Evolutionary conservation across 2,797 vertebrate genomes (phyloP), one percentile per base, ranked within the genome.

Genomic region (Chaunax sp.): DNA sequence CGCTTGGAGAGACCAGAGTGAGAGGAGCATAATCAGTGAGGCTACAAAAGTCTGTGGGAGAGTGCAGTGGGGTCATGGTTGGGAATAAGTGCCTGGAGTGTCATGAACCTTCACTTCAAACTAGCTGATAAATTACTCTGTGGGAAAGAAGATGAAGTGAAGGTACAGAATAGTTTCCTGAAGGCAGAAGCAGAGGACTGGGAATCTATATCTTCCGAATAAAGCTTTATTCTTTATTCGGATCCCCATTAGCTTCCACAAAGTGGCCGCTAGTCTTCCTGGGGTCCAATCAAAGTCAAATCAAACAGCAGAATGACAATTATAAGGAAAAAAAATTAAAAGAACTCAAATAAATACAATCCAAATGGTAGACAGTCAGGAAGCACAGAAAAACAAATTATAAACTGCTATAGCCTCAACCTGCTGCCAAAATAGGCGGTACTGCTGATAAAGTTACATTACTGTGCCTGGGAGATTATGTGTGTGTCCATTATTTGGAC

Each of bases 11-110:
- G 74, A 82, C 65, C 40, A 35, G 43, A 73, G 64, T n/a, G 45
- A 82, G 68, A 65, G 5, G 25, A 53, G 64, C 25, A 74, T 74
- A 85, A 85, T 90, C 75, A 71, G 81, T 6, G 50, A 69, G 68
- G 86, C 77, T 87, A 72, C 57, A 72, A 66, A 80, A 61, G 84
- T 87, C 80, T 85, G 69, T 77, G 75, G 71, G 79, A 84, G 75
- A 87, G 66, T 75, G 41, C 64, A 72, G 46, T 22, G 66, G 62
- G 72, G 74, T 88, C 63, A 56, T 61, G 66, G 78, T 37, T 50
- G 46, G 66, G 76, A 69, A 72, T 63, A 58, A 74, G 71, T 62
- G 47, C 50, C 75, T 7, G 19, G 49, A 54, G 77, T 84, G 76
- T 80, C 78, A 69, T 72, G 67, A 81, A 72, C 59, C 51, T 71